Conservation (phyloP, 2,113 vertebrate genomes). For the Amphiprion ocellaris region DNA sequence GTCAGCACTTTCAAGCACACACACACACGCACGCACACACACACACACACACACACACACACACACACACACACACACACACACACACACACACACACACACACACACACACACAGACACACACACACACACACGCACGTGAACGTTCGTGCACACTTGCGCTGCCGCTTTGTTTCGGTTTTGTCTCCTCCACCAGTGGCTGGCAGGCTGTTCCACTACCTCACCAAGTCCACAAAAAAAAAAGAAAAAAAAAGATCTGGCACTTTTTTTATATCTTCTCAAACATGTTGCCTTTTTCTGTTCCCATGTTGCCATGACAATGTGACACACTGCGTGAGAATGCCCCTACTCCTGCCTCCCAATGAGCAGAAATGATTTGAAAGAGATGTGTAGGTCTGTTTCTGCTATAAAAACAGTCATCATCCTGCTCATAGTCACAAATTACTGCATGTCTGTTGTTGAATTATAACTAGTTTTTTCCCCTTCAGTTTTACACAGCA, state of each 20-base stretch:
- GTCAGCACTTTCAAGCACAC: constrained; percentile 69
- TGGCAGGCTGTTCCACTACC: constrained; percentile 61
- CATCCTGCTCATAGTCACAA: constrained; percentile 12
- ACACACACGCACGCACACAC: background rate
- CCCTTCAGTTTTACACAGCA: constrained; percentile 17
- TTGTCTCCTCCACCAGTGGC: constrained; percentile 46
- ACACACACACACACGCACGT: constrained; percentile 4
- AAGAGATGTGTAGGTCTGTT: constrained; percentile 31
- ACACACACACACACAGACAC: background rate
- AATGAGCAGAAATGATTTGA: constrained; percentile 43
- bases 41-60: too few species aligned
- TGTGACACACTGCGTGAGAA: constrained; percentile 64
- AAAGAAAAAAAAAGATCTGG: constrained; percentile 43
- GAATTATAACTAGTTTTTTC: background rate
- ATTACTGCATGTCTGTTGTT: background rate
- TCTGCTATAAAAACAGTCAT: constrained; percentile 30
- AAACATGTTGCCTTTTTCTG: constrained; percentile 32
- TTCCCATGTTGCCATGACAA: constrained; percentile 74
- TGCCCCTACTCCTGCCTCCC: constrained; percentile 37
- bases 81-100: constrained; percentile 5
- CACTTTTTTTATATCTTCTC: constrained; percentile 18
- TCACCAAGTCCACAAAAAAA: constrained; percentile 56
- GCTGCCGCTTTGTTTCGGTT: constrained; percentile 55
- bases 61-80: too few species aligned
- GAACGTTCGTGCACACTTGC: background rate